These are phyloP conservation scores for Apodemus sylvaticus DNA, from an alignment of 2,113 vertebrate species.

Conservation along the genomic window DNA sequence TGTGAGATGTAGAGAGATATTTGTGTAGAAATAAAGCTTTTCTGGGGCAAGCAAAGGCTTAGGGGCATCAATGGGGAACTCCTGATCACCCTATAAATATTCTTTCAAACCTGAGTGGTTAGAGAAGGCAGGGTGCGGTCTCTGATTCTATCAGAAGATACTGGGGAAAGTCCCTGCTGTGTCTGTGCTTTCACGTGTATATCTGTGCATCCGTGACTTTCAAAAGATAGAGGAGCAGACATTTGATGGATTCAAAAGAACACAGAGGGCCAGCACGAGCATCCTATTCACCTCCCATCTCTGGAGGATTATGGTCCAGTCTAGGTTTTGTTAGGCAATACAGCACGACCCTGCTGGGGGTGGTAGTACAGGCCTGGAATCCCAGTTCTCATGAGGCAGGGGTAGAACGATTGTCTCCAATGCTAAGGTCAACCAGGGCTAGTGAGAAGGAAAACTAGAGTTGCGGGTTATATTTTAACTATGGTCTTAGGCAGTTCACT, in stretches of 20 bases:
- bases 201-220: conserved; percentile 7
- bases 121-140: not conserved
- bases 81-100: conserved; percentile 67
- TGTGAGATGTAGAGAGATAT: conserved; percentile 33
- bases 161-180: conserved; percentile 71
- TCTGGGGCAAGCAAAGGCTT: conserved; percentile 21
- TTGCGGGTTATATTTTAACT: not conserved
- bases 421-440: not conserved
- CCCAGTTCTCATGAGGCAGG: not conserved
- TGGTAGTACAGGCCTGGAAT: not conserved
- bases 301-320: conserved; percentile 23
- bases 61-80: conserved; percentile 71
- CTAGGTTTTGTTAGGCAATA: not conserved
- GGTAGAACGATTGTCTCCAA: not conserved
- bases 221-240: not conserved
- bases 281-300: not conserved
- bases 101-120: conserved; percentile 50
- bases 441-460: not conserved
- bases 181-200: conserved; percentile 29
- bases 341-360: not conserved
- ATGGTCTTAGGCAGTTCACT: conserved; percentile 31
- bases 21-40: conserved; percentile 47
- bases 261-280: not conserved
- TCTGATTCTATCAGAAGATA: conserved; percentile 43
- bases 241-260: conserved; percentile 51